These are phyloP conservation scores for Pseudomyrmex gracilis DNA, from an alignment of 1,140 invertebrate genomes.

Conservation along the genomic window DNA sequence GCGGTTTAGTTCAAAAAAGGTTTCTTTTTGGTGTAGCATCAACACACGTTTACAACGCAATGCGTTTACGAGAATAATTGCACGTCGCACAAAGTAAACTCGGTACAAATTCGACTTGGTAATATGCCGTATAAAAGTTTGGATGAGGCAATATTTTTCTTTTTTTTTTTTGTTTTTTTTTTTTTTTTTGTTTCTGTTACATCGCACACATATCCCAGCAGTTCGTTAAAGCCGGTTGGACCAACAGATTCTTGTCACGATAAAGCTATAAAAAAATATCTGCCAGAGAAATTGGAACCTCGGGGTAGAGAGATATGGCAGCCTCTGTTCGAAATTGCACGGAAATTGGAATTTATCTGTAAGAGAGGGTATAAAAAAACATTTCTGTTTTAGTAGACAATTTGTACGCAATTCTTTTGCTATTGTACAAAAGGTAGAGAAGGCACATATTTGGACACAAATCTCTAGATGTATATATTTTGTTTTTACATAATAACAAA, in stretches of 20 bases:
- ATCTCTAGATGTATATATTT: background rate
- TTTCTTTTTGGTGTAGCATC: constrained; percentile 47
- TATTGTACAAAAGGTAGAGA: constrained; percentile 16
- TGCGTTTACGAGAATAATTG: constrained; percentile 68
- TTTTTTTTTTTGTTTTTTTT: constrained; percentile 26
- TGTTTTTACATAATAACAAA: constrained; percentile 5
- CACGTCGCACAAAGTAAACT: constrained; percentile 67
- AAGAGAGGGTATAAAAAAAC: constrained; percentile 37
- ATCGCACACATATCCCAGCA: constrained; percentile 34
- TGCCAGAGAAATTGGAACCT: constrained; percentile 53
- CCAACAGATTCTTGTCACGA: constrained; percentile 50
- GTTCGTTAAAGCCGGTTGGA: constrained; percentile 51
- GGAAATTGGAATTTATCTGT: constrained; percentile 57
- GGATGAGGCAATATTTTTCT: constrained; percentile 22
- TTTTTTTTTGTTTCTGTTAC: background rate
- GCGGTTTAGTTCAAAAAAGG: constrained; percentile 56
- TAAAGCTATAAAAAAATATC: constrained; percentile 60
- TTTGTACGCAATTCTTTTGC: constrained; percentile 10
- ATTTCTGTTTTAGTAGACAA: constrained; percentile 31
- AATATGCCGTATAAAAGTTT: constrained; percentile 56
- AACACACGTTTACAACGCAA: constrained; percentile 53
- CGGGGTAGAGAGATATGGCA: constrained; percentile 44
- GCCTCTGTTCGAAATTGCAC: constrained; percentile 47
- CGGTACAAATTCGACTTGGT: constrained; percentile 57
- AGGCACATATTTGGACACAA: constrained; percentile 19